Evolutionary conservation across 2,888 invertebrate species (phyloP).

Genomic region (Scelioninae gen. 2): DNA sequence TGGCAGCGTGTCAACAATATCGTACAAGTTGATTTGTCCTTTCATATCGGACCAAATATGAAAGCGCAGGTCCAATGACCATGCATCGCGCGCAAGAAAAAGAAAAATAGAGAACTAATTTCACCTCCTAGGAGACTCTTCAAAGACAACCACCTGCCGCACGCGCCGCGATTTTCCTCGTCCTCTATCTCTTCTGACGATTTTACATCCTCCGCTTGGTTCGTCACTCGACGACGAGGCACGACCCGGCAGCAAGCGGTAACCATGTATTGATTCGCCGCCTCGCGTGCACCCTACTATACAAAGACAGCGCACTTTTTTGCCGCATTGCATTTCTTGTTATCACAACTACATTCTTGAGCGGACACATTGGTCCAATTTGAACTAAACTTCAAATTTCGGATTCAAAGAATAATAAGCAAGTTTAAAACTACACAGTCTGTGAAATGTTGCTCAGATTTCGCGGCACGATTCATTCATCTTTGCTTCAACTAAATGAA

Average conservation of each 20-base stretch:
- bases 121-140: constrained; percentile 22
- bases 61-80: constrained; percentile 25
- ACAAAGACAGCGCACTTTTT: constrained; percentile 51
- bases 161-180: constrained; percentile 38
- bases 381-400: too few relatives aligned
- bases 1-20: background rate
- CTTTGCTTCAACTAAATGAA: too few relatives aligned
- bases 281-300: constrained; percentile 62
- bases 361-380: too few relatives aligned
- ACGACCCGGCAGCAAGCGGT: constrained; percentile 59
- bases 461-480: too few relatives aligned
- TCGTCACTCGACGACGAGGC: constrained; percentile 52
- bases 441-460: too few relatives aligned
- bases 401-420: too few relatives aligned
- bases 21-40: background rate
- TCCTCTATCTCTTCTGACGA: constrained; percentile 7
- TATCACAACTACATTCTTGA: too few relatives aligned
- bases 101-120: constrained; percentile 32
- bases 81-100: constrained; percentile 9
- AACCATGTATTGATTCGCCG: constrained; percentile 70
- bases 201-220: background rate
- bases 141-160: constrained; percentile 59
- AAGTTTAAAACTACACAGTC: too few relatives aligned
- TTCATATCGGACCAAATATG: background rate
- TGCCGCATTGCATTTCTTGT: constrained; percentile 51